Percentiles rank a stretch among this genome's conserved stretches.
Evolutionary conservation across 2,113 vertebrate genomes (phyloP).

Genomic region (Orientallactaga bullata): DNA sequence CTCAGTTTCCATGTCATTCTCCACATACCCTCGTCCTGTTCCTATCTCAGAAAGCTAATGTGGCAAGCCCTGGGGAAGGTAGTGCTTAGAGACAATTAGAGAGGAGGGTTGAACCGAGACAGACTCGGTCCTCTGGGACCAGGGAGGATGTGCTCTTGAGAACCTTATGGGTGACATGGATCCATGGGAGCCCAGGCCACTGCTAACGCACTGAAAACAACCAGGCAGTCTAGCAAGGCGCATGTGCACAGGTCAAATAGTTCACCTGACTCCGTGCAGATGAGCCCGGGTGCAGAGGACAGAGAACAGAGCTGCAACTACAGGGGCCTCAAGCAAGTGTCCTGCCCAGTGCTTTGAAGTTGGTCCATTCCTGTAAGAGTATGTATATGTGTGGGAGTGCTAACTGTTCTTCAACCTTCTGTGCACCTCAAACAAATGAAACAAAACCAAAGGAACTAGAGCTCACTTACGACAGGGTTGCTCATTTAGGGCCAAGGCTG

Average conservation of each 20-base stretch:
- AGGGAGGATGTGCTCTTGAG: background rate
- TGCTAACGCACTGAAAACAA: background rate
- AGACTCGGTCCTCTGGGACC: background rate
- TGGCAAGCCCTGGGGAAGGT: constrained; percentile 29
- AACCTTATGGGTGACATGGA: background rate
- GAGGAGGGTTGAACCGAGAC: constrained; percentile 19
- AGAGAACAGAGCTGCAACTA: background rate
- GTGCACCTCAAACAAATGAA: constrained; percentile 33
- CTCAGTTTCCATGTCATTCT: background rate
- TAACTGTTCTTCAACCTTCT: constrained; percentile 34
- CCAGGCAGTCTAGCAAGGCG: background rate
- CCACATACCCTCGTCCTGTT: background rate
- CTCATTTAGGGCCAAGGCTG: constrained; percentile 49
- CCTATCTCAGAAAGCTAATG: background rate
- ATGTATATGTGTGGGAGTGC: background rate
- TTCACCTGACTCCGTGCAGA: background rate
- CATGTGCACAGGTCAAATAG: background rate
- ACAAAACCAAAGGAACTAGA: constrained; percentile 37
- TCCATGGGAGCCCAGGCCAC: background rate
- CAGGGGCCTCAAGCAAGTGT: background rate
- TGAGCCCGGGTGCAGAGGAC: background rate
- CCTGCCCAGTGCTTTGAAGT: constrained; percentile 41
- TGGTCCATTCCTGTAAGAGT: constrained; percentile 59
- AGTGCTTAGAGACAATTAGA: background rate
- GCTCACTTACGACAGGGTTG: constrained; percentile 37